phyloP scores from a whole-genome alignment of 2,888 invertebrate species.

The Cryptophagus acutangulus region DNA sequence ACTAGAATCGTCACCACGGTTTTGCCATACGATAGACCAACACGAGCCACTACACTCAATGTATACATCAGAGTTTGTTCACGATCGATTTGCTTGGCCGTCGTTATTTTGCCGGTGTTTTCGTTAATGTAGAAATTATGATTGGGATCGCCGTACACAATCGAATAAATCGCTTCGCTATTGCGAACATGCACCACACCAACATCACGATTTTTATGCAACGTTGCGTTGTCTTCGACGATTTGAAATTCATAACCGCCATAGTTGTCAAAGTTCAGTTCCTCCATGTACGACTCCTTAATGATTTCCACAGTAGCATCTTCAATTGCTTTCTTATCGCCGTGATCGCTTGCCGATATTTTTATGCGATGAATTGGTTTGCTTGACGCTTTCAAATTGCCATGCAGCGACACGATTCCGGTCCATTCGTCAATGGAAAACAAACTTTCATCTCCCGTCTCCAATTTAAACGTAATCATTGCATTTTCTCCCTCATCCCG shows the following conservation, averaged over 20 bases:
- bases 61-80: slow-evolving; percentile 74
- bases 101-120: slow-evolving; percentile 71
- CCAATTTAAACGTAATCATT: slow-evolving; percentile 70
- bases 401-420: slow-evolving; percentile 68
- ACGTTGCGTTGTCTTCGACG: slow-evolving; percentile 66
- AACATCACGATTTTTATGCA: slow-evolving; percentile 64
- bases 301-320: slow-evolving; percentile 79
- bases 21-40: slow-evolving; percentile 70
- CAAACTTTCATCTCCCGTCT: slow-evolving; percentile 72
- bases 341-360: slow-evolving; percentile 77
- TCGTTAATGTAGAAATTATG: slow-evolving; percentile 77
- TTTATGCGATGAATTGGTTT: slow-evolving; percentile 68
- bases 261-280: slow-evolving; percentile 69
- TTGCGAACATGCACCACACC: slow-evolving; percentile 65
- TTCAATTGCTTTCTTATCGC: slow-evolving; percentile 65
- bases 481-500: slow-evolving; percentile 87
- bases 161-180: slow-evolving; percentile 58
- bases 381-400: slow-evolving; percentile 58
- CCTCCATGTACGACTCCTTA: slow-evolving; percentile 65
- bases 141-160: slow-evolving; percentile 74
- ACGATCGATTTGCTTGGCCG: slow-evolving; percentile 75
- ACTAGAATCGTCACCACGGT: slow-evolving; percentile 77
- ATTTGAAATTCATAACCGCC: slow-evolving; percentile 79
- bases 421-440: slow-evolving; percentile 76
- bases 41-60: slow-evolving; percentile 74